Base-by-base conservation (phyloP, 2,113 vertebrate species). In the Anseranas semipalmata region DNA sequence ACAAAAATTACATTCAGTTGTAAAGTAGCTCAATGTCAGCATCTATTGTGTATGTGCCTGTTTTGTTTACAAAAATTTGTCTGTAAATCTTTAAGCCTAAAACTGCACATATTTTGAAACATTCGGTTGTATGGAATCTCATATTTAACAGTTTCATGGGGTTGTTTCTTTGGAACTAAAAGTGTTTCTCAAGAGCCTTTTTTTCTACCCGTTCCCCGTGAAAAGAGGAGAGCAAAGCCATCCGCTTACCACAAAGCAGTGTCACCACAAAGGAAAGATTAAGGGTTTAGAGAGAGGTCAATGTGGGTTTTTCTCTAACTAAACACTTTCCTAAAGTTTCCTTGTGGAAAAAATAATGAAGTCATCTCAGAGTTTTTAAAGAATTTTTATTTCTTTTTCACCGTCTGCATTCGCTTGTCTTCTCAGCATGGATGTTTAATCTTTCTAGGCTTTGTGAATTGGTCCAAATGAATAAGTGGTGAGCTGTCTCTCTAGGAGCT, bases 391-490 rank as follows among this genome's bases (percentile, higher is more conserved):
- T 98, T 98, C 98, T 98, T 98, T 98, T 99, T 98, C 99, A 98
- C 98, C 98, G 98, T 98, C 99, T 98, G 99, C 98, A 99, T 99
- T 99, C 99, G 99, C 99, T 99, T 99, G 99, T 99, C 99, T 99
- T 99, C 99, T 99, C 99, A 99, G 99, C 99, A 98, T 99, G 99
- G 99, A 99, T 99, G 99, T 99, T 99, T 99, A 99, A 99, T 99
- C 99, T 99, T 99, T 99, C 99, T 99, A 98, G 98, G 98, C 98
- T 99, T 99, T 99, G 98, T 98, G 99, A 99, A 99, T 99, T 98
- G 99, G 98, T 98, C 98, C 98, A 98, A 98, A 98, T 99, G 99
- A 99, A 99, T 99, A 99, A 99, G 99, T 99, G 99, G 98, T 98
- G 98, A 98, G 99, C 98, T 99, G 98, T 99, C 99, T 98, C 99